Conservation (phyloP, 2,888 invertebrate genomes). For the Agrenia bidenticulata region DNA sequence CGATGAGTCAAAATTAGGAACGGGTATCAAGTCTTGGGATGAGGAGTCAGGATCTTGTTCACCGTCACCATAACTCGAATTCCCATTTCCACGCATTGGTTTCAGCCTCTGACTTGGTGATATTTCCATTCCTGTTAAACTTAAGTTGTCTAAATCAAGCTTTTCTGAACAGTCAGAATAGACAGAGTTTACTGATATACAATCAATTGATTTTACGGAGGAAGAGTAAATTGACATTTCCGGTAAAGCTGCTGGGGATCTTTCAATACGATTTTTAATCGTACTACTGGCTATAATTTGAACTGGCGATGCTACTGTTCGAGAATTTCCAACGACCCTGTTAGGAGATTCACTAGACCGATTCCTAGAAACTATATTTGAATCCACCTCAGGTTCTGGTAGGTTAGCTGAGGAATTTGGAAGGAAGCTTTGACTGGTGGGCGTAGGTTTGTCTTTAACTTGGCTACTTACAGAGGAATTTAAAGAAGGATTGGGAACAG, state of each 20-base stretch:
- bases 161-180: slow-evolving; percentile 48
- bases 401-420: no score
- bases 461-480: no score
- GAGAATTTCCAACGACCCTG: slow-evolving; percentile 19
- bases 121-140: slow-evolving; percentile 33
- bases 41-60: slow-evolving; percentile 14
- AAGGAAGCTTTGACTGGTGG: no score
- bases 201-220: slow-evolving; percentile 43
- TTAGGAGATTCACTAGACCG: no score
- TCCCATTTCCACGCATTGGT: slow-evolving; percentile 29
- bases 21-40: slow-evolving; percentile 46
- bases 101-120: slow-evolving; percentile 44
- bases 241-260: no score
- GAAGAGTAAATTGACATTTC: slow-evolving; percentile 34
- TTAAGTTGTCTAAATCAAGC: slow-evolving; percentile 40
- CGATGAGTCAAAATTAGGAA: slow-evolving; percentile 40
- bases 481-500: no score
- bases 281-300: no score
- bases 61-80: background rate
- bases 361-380: no score
- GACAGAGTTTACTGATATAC: slow-evolving; percentile 43
- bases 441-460: no score
- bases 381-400: no score
- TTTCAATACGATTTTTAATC: no score
- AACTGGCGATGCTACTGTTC: no score